Conservation (phyloP, 2,797 vertebrate species). For the Acipenser ruthenus region DNA sequence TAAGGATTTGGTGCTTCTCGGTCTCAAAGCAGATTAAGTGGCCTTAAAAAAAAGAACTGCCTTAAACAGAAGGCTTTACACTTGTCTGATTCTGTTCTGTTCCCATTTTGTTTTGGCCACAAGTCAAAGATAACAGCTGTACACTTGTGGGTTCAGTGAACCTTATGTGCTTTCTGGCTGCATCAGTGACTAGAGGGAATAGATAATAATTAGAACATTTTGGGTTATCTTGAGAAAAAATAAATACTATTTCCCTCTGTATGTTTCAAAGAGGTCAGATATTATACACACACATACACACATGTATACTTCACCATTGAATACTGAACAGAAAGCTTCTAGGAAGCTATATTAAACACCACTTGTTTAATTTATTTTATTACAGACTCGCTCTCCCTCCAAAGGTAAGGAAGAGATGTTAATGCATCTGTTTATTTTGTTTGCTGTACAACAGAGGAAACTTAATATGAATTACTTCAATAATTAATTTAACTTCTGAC, state of each 20-base stretch:
- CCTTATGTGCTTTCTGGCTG: slow-evolving; percentile 72
- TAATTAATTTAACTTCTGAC: neutral
- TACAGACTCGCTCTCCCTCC: neutral
- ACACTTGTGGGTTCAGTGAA: slow-evolving; percentile 82
- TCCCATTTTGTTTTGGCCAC: slow-evolving; percentile 82
- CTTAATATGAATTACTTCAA: neutral
- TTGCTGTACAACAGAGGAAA: slow-evolving; percentile 1
- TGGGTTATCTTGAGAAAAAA: slow-evolving; percentile 70
- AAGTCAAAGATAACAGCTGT: slow-evolving; percentile 92
- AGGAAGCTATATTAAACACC: neutral
- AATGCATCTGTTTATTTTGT: neutral
- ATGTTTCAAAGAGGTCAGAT: too few species aligned
- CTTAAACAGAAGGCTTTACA: slow-evolving; percentile 64
- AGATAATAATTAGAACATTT: slow-evolving; percentile 87
- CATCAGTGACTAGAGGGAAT: slow-evolving; percentile 66
- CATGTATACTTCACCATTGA: too few species aligned
- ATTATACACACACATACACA: too few species aligned
- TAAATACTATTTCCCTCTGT: neutral
- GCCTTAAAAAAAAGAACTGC: slow-evolving; percentile 44
- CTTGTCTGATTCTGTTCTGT: slow-evolving; percentile 56
- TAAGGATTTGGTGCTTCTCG: slow-evolving; percentile 45
- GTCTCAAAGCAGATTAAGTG: slow-evolving; percentile 54
- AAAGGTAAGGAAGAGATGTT: neutral
- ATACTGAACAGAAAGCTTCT: neutral
- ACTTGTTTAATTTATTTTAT: neutral